A percentile compares a stretch with the other conserved stretches of the same genome.
Evolutionary conservation across 2,888 invertebrate genomes (phyloP).

Genomic region (Drosophila tripunctata): DNA sequence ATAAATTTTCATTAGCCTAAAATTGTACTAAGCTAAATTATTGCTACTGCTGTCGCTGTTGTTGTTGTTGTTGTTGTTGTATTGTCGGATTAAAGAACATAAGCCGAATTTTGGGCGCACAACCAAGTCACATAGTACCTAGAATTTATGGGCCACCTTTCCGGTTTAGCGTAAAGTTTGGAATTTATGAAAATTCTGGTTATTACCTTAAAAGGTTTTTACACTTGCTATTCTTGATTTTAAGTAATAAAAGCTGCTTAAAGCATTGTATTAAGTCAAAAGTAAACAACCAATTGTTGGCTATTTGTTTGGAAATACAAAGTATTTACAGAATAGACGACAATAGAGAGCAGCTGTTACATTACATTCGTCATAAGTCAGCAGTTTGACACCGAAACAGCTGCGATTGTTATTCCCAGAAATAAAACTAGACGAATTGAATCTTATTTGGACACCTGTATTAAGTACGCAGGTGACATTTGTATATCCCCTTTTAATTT

Average conservation of each 20-base stretch:
- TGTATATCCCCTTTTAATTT: background rate
- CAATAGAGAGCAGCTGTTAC: conserved; percentile 34
- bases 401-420: conserved; percentile 2
- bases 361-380: conserved; percentile 5
- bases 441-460: conserved; percentile 16
- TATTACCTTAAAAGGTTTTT: conserved; percentile 54
- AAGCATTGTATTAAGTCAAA: background rate
- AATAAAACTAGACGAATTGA: background rate
- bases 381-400: conserved; percentile 12
- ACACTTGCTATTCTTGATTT: conserved; percentile 22
- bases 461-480: background rate
- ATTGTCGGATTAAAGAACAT: conserved; percentile 17
- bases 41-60: conserved; percentile 22
- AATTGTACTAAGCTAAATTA: conserved; percentile 31
- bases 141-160: conserved; percentile 33
- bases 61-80: background rate
- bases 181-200: conserved; percentile 74
- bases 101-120: conserved; percentile 14
- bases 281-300: background rate
- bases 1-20: conserved; percentile 75
- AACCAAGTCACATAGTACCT: conserved; percentile 4
- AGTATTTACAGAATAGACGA: background rate
- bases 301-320: background rate
- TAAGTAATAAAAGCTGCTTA: conserved; percentile 1
- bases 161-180: conserved; percentile 53